Base-by-base conservation (phyloP, 2,797 vertebrate species). In the Tapera naevia region DNA sequence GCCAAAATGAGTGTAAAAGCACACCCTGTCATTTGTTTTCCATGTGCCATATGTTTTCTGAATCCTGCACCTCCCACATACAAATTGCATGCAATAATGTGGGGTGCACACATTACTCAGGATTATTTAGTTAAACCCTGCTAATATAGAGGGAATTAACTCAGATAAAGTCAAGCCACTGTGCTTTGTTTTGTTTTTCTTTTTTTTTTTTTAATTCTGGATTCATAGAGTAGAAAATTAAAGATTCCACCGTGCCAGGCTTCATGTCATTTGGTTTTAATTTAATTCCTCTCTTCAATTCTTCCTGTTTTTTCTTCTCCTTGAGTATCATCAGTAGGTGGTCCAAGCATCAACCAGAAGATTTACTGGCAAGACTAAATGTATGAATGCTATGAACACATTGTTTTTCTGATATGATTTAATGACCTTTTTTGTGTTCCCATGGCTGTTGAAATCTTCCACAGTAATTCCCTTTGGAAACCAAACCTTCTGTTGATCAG, bases 331-430 rank as follows among this genome's bases (percentile, higher is more conserved):
- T 57, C 80, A 2, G 93, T 96, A 96, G 97, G 97, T 97, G 97
- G 98, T 97, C 97, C 94, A 65, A 60, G 88, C 93, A 94, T 89
- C 78, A 45, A 95, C 80, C 45, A 65, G 93, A 92, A 98, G 97
- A 97, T 97, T 98, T 97, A 97, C 95, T 97, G 95, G 95, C 64
- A 86, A 96, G 94, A 79, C 79, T 97, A 96, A 96, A 95, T 69
- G 87, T 94, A 97, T 85, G 96, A 97, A 96, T 25, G 35, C 81
- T 94, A 96, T 76, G 92, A 97, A 96, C 95, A 93, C 91, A 88
- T 93, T 97, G 97, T 97, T 97, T 98, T 95, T 95, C 86, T 17
- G 54, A 80, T 97, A 97, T 97, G 97, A 98, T 97, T 98, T 97
- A 97, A 97, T 95, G 97, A 97, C 96, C 93, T 96, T 97, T 96